These are phyloP conservation scores for Ericerus pela DNA, from an alignment of 1,140 invertebrate genomes.

Conservation along the genomic window DNA sequence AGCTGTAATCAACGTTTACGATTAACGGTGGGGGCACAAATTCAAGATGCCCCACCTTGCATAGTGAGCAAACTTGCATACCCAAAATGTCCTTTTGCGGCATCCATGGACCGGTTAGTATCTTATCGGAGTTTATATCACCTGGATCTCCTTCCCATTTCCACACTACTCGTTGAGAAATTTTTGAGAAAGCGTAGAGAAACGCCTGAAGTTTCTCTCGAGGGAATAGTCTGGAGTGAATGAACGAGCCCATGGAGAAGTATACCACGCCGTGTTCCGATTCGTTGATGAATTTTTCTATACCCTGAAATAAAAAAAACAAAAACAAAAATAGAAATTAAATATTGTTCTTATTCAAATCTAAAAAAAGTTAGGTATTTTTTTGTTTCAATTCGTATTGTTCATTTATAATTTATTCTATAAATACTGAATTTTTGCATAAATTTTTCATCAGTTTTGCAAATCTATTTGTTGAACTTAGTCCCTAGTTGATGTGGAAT, in stretches of 20 bases:
- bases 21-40: not conserved
- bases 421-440: no score
- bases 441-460: no score
- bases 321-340: not conserved
- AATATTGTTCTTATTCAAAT: not conserved
- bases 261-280: conserved; percentile 29
- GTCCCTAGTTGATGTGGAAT: no score
- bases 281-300: conserved; percentile 20
- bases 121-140: not conserved
- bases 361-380: no score
- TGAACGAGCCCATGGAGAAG: conserved; percentile 29
- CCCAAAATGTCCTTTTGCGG: conserved; percentile 19
- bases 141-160: conserved; percentile 36
- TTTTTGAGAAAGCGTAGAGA: conserved; percentile 26
- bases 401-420: no score
- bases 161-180: conserved; percentile 39
- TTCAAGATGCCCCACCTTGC: no score
- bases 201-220: conserved; percentile 22
- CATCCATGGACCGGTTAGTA: conserved; percentile 16
- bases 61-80: not conserved
- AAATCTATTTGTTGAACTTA: no score
- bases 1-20: conserved; percentile 31
- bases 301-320: conserved; percentile 16
- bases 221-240: conserved; percentile 23
- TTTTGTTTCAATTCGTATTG: no score